These are phyloP conservation scores for Amaurobius ferox DNA, from an alignment of 2,888 invertebrate genomes.

Conservation along the genomic window DNA sequence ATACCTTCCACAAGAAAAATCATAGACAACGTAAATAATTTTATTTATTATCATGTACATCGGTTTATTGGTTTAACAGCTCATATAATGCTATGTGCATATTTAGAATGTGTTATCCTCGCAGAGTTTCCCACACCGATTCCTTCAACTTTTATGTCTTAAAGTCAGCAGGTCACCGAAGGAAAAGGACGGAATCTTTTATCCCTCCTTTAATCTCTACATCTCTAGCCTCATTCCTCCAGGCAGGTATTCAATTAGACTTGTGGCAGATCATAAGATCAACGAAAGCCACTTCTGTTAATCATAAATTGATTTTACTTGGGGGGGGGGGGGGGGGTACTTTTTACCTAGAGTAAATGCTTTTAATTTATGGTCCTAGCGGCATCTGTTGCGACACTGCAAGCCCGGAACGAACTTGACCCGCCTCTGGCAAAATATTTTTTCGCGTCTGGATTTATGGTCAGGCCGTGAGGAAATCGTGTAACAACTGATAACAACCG, in stretches of 20 bases:
- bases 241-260: background rate
- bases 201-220: background rate
- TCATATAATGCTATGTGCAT: too few species aligned
- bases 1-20: too few species aligned
- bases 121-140: too few species aligned
- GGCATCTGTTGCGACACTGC: background rate
- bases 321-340: background rate
- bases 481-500: background rate
- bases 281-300: background rate
- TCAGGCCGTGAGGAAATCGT: background rate
- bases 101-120: too few species aligned
- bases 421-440: background rate
- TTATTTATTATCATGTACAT: too few species aligned
- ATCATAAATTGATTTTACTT: conserved; percentile 8
- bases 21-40: too few species aligned
- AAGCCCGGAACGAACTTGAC: background rate
- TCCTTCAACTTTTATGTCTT: background rate
- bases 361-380: background rate
- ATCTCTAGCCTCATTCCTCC: background rate
- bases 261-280: background rate
- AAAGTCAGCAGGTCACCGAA: background rate
- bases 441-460: background rate
- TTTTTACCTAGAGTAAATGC: background rate
- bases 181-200: background rate
- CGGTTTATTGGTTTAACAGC: too few species aligned